phyloP scores from a whole-genome alignment of 1,140 invertebrate genomes.

The Pseudomyrmex cubaensis region DNA sequence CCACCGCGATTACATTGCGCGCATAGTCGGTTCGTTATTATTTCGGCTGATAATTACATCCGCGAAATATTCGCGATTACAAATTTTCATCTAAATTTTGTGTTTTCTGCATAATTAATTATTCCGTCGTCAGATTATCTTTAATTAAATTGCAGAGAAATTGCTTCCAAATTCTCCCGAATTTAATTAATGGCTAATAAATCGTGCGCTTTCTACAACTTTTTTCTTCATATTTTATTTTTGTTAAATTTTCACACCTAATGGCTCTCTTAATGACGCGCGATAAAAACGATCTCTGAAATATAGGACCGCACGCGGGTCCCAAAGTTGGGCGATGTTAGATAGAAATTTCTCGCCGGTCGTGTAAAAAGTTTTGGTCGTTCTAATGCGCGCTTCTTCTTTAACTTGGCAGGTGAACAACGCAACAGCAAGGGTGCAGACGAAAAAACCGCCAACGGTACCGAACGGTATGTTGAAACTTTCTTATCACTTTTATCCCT shows the following conservation, averaged over 20 bases:
- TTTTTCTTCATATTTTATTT: neutral
- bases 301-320: slow-evolving; percentile 14
- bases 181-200: slow-evolving; percentile 3
- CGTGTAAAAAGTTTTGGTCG: neutral
- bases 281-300: neutral
- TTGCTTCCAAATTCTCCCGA: neutral
- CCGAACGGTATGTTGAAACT: slow-evolving; percentile 93
- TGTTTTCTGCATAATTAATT: neutral
- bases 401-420: slow-evolving; percentile 94
- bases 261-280: neutral
- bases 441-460: slow-evolving; percentile 97
- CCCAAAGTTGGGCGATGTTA: neutral
- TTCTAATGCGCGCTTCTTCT: slow-evolving; percentile 36
- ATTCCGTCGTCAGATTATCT: neutral
- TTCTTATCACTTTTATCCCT: slow-evolving; percentile 49
- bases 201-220: no score
- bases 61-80: neutral
- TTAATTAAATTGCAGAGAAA: neutral
- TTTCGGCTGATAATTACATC: neutral
- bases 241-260: neutral
- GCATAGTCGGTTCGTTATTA: neutral
- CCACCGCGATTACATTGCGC: neutral
- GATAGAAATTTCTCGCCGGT: neutral
- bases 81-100: no score
- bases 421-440: slow-evolving; percentile 98